Percentiles rank a stretch among this genome's conserved stretches.
phyloP scores from a whole-genome alignment of 2,888 invertebrate genomes.

The Xylota sylvarum region DNA sequence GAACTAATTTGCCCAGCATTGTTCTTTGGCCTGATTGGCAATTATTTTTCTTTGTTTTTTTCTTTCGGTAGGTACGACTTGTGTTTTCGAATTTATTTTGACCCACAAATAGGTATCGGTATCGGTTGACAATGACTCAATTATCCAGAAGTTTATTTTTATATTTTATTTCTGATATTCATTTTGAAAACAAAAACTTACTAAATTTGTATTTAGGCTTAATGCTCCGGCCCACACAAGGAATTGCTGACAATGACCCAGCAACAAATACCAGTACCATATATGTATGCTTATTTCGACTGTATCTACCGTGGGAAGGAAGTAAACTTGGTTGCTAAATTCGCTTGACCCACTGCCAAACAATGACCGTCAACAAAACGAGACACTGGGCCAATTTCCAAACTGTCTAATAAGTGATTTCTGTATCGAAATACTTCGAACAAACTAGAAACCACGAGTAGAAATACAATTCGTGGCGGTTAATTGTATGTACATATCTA shows the following conservation, averaged over 20 bases:
- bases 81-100: conserved; percentile 36
- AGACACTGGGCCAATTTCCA: conserved; percentile 13
- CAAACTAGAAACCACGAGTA: neutral
- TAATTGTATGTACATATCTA: neutral
- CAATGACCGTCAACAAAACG: conserved; percentile 10
- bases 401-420: conserved; percentile 22
- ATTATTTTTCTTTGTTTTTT: conserved; percentile 21
- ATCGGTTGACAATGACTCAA: conserved; percentile 60
- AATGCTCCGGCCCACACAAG: conserved; percentile 2
- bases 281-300: neutral
- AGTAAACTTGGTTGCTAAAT: conserved; percentile 12
- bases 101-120: conserved; percentile 56
- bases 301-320: neutral
- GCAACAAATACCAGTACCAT: neutral
- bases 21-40: conserved; percentile 66
- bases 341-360: conserved; percentile 19
- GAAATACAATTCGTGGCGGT: conserved; percentile 1
- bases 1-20: conserved; percentile 62
- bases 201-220: neutral
- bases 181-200: neutral
- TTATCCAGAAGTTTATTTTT: conserved; percentile 2
- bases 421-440: conserved; percentile 14
- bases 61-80: conserved; percentile 14
- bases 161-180: neutral
- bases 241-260: conserved; percentile 42